Percentiles rank a stretch among this genome's conserved stretches.
These are phyloP conservation scores for Eucidaris tribuloides DNA, from an alignment of 35 echinoderm and acorn worm genomes.

Conservation along the genomic window DNA sequence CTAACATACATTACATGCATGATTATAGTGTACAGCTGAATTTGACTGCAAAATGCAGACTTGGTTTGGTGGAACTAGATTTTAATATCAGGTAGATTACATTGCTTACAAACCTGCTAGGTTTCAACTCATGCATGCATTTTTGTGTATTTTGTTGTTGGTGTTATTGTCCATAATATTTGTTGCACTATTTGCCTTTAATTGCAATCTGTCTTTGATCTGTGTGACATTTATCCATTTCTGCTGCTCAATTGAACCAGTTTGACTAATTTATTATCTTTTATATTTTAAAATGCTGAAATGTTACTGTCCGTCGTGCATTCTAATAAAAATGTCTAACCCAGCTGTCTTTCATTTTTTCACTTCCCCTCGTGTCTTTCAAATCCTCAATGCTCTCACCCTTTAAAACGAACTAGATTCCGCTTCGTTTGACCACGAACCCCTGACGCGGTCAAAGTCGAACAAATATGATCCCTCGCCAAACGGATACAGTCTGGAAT, in stretches of 20 bases:
- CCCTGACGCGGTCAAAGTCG: not conserved
- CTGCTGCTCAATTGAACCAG: not conserved
- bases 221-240: too few species aligned
- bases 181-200: too few species aligned
- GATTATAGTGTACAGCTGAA: too few species aligned
- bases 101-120: too few species aligned
- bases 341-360: not conserved
- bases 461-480: not conserved
- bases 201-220: too few species aligned
- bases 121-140: too few species aligned
- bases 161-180: too few species aligned
- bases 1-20: too few species aligned
- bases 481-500: conserved; percentile 46
- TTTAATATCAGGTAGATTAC: too few species aligned
- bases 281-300: not conserved
- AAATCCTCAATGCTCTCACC: not conserved
- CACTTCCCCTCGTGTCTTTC: not conserved
- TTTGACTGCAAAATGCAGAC: too few species aligned
- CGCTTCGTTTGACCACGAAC: not conserved
- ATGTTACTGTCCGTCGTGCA: not conserved
- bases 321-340: not conserved
- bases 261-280: not conserved
- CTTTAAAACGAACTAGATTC: not conserved
- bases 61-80: too few species aligned
- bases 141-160: too few species aligned